Evolutionary conservation across 2,113 vertebrate species (phyloP).

Genomic region (Bagarius yarrelli): DNA sequence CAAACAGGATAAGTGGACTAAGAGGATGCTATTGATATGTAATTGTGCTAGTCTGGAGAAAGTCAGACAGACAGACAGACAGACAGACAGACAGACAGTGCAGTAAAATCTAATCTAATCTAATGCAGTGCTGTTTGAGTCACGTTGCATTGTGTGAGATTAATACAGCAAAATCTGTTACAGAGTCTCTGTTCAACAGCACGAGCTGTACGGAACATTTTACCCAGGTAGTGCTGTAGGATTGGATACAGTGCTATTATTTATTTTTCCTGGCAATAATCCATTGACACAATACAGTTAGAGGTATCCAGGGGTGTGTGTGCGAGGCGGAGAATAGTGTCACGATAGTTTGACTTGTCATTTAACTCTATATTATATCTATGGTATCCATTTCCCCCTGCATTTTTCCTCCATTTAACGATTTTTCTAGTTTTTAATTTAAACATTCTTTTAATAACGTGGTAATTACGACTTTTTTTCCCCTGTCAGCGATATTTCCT

Average conservation of each 20-base stretch:
- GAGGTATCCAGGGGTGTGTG: background rate
- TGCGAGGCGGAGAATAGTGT: too few species aligned
- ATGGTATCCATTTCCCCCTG: too few species aligned
- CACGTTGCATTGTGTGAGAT: background rate
- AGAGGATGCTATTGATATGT: background rate
- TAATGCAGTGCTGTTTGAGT: background rate
- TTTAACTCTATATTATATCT: too few species aligned
- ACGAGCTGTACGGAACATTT: conserved; percentile 32
- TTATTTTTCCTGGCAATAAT: background rate
- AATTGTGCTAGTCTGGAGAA: background rate
- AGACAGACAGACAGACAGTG: background rate
- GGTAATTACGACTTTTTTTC: background rate
- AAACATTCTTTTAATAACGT: background rate
- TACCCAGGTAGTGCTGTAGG: conserved; percentile 11
- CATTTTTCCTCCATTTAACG: too few species aligned
- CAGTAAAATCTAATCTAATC: background rate
- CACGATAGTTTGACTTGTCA: too few species aligned
- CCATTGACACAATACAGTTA: background rate
- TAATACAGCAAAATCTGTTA: background rate
- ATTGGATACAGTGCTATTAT: background rate
- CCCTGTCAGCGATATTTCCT: conserved; percentile 88
- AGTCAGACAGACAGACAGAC: background rate
- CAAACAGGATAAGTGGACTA: too few species aligned
- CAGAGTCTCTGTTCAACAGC: background rate
- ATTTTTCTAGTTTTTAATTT: too few species aligned